Conservation (phyloP, 2,888 invertebrate species). For the Latheticus oryzae region DNA sequence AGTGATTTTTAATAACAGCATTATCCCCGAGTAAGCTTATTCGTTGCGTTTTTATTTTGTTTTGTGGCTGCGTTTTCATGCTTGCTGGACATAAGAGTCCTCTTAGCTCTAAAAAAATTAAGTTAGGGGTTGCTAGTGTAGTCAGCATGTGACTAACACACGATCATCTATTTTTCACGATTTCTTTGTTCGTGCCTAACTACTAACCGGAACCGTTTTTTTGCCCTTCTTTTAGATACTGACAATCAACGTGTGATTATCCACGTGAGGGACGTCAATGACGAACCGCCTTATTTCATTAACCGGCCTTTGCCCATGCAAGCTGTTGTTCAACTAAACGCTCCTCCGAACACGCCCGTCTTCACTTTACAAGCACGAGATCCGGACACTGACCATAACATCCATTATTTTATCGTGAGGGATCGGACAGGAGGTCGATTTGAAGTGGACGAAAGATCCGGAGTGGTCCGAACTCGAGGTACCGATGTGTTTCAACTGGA, state of each 20-base stretch:
- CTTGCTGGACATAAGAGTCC: too few relatives aligned
- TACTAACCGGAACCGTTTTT: conserved; percentile 23
- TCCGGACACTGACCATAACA: conserved; percentile 95
- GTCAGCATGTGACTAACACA: too few relatives aligned
- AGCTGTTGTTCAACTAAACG: conserved; percentile 95
- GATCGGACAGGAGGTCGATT: conserved; percentile 81
- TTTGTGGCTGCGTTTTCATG: too few relatives aligned
- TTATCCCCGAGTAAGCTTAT: conserved; percentile 18
- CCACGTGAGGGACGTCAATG: conserved; percentile 95
- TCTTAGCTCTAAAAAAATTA: neutral
- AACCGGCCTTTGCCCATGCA: conserved; percentile 98
- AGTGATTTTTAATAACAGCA: conserved; percentile 22
- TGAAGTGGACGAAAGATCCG: conserved; percentile 82
- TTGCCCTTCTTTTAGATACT: conserved; percentile 74
- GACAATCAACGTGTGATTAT: conserved; percentile 96
- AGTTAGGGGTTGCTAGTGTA: too few relatives aligned
- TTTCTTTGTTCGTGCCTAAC: too few relatives aligned
- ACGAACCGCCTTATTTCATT: conserved; percentile 97
- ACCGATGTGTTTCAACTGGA: conserved; percentile 93
- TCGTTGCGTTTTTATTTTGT: conserved; percentile 9
- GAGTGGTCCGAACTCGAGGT: conserved; percentile 91
- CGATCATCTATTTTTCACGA: too few relatives aligned
- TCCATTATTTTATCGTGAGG: conserved; percentile 94
- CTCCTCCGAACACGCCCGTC: conserved; percentile 94
- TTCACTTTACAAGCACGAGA: conserved; percentile 98